Conservation (phyloP, 2,888 invertebrate species). For the Agrotis ipsilon region DNA sequence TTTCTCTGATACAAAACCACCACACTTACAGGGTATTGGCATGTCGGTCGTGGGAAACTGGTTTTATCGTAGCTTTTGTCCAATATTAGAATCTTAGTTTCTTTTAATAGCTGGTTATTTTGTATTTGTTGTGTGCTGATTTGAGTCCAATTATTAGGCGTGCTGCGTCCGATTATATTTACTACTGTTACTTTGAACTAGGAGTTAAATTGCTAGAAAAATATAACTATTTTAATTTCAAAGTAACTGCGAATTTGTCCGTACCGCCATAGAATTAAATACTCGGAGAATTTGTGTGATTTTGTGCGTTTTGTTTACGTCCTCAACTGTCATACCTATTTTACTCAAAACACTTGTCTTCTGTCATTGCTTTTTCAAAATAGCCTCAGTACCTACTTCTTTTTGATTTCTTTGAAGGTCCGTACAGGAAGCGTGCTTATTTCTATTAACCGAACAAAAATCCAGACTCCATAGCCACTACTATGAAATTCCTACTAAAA, state of each 20-base stretch:
- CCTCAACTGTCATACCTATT: too few relatives aligned
- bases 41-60: not conserved
- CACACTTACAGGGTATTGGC: not conserved
- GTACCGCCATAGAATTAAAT: too few relatives aligned
- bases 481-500: too few relatives aligned
- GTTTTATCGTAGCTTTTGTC: not conserved
- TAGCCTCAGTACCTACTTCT: too few relatives aligned
- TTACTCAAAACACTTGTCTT: too few relatives aligned
- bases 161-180: not conserved
- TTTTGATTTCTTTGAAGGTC: too few relatives aligned
- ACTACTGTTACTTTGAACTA: not conserved
- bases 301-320: too few relatives aligned
- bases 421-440: too few relatives aligned
- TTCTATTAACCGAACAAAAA: too few relatives aligned
- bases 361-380: too few relatives aligned
- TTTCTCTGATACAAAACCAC: not conserved
- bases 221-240: not conserved
- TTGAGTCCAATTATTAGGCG: not conserved
- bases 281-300: too few relatives aligned
- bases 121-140: not conserved
- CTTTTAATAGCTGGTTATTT: not conserved
- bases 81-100: not conserved
- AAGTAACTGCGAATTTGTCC: not conserved
- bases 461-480: too few relatives aligned
- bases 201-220: not conserved